Conservation (phyloP, 2,888 invertebrate genomes). For the Tromatobia lineatoria region DNA sequence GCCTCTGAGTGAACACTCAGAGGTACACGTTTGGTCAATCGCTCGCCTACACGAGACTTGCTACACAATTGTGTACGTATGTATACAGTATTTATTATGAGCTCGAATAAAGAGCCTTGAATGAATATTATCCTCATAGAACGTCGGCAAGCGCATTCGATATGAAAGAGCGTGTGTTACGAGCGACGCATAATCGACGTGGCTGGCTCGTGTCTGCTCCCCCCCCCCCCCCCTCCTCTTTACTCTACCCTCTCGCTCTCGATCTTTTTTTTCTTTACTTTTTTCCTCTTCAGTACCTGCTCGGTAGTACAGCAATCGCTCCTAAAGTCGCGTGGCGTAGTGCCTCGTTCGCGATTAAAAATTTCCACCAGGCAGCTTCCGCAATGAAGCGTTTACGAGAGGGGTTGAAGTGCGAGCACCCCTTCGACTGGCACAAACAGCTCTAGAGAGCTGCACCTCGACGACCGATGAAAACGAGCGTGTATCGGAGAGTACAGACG, state of each 20-base stretch:
- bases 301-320: constrained; percentile 12
- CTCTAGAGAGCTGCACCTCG: constrained; percentile 37
- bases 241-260: constrained; percentile 33
- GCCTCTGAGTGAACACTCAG: not conserved
- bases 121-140: constrained; percentile 59
- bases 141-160: constrained; percentile 35
- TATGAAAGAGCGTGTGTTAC: constrained; percentile 52
- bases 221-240: not conserved
- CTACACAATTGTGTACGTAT: not conserved
- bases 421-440: constrained; percentile 55
- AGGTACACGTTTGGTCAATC: constrained; percentile 1
- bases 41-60: not conserved
- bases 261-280: constrained; percentile 48
- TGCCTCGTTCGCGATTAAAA: constrained; percentile 70
- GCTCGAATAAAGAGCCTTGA: constrained; percentile 59
- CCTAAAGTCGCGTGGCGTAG: constrained; percentile 35
- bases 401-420: constrained; percentile 32
- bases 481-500: not conserved
- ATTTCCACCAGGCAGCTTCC: constrained; percentile 68
- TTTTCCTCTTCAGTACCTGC: constrained; percentile 23
- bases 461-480: constrained; percentile 20
- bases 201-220: constrained; percentile 66
- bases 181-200: constrained; percentile 55
- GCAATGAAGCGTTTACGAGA: constrained; percentile 68
- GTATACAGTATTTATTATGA: constrained; percentile 23